Evolutionary conservation across 2,888 invertebrate genomes (phyloP), one percentile per base, ranked within the genome.

Genomic region (Eremobia ochroleuca): DNA sequence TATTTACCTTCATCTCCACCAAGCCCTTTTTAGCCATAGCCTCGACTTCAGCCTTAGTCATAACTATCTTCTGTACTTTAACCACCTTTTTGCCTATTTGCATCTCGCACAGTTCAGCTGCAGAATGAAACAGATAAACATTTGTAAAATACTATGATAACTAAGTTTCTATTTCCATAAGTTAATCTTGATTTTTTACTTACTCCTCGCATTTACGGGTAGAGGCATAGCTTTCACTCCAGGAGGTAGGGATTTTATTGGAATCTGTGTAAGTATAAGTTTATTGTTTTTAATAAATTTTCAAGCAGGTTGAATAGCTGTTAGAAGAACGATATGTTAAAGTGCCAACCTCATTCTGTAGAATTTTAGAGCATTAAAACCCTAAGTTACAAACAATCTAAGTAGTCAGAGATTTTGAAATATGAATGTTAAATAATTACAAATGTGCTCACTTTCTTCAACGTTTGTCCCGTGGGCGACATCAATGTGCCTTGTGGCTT

Each of bases 21-120:
- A 97, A 97, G n/a, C 98, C 98, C 85, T 97, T 97, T 88, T 97
- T 97, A 4, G 97, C 97, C 97, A 98, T 97, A 9, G 97, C 97
- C 83, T 97, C 97, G 34, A 98, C 97, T 90, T 98, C 97, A 0
- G 97, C 97, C 92, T 97, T 98, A 15, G 97, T 97, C 96, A 98
- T 97, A 4, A 97, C 97, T 62, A 98, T 97, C 91, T 97, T 97
- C 92, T 98, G 97, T 18, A 98, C 97, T 88, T 97, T 97, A 0
- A 98, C 97, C 59, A 97, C 95, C 89, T 97, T 97, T 88, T 97
- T 97, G 58, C 97, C 98, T 37, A 97, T 96, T 92, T 97, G 97
- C 97, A 97, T 97, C 90, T 96, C 95, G 76, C 95, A 95, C 13
- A 96, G 87, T 77, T 96, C 95, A 0, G 92, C 93, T 94, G 77